These are phyloP conservation scores for Microtus ochrogaster DNA, from an alignment of 2,113 vertebrate species.

Conservation along the genomic window DNA sequence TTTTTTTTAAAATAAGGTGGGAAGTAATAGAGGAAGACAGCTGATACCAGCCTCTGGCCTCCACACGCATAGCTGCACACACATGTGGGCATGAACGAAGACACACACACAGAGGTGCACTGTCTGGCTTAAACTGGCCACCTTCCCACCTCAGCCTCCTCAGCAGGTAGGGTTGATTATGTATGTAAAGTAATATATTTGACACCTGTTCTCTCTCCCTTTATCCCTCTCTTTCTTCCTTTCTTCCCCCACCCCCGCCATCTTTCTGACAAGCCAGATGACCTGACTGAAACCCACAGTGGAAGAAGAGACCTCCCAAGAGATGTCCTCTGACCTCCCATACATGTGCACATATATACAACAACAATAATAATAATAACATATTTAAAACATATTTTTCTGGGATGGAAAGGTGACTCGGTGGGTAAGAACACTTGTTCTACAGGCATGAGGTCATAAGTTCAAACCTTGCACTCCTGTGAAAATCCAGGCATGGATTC, in stretches of 20 bases:
- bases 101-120: neutral
- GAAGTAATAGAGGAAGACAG: neutral
- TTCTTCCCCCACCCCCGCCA: neutral
- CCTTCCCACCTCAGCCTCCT: neutral
- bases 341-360: neutral
- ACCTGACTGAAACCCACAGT: neutral
- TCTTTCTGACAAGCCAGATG: neutral
- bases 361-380: neutral
- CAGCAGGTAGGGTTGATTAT: neutral
- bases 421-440: neutral
- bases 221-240: neutral
- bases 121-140: neutral
- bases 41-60: neutral
- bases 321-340: neutral
- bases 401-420: too few relatives aligned
- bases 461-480: neutral
- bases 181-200: neutral
- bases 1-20: neutral
- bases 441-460: neutral
- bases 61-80: neutral
- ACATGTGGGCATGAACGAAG: neutral
- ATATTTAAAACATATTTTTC: neutral
- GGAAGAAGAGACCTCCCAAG: neutral
- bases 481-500: neutral
- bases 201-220: neutral